phyloP scores from a whole-genome alignment of 2,113 vertebrate genomes.

The Colius striatus region DNA sequence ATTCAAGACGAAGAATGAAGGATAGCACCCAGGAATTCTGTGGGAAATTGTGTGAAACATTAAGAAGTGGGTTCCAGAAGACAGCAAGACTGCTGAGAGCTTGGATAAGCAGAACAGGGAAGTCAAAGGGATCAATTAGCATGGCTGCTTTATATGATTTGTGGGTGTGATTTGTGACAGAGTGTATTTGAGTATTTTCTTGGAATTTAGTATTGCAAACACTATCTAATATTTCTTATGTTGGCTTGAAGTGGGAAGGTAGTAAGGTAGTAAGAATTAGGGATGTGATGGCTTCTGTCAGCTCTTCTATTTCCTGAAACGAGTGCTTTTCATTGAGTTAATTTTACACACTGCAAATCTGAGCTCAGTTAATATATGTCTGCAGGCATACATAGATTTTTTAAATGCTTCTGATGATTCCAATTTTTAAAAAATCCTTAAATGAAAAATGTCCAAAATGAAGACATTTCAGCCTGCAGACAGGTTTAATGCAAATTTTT shows the following conservation, averaged over 20 bases:
- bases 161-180: background rate
- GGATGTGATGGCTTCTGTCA: background rate
- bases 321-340: background rate
- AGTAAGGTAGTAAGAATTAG: background rate
- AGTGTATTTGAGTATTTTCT: background rate
- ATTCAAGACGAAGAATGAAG: background rate
- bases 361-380: background rate
- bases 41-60: background rate
- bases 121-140: background rate
- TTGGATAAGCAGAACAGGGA: background rate
- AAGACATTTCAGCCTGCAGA: background rate
- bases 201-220: background rate
- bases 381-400: background rate
- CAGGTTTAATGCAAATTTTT: background rate
- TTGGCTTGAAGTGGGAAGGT: background rate
- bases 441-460: background rate
- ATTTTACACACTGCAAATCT: background rate
- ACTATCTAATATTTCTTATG: background rate
- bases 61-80: background rate
- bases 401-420: background rate
- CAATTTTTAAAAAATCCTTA: background rate
- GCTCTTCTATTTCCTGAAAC: slow-evolving; percentile 7
- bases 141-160: background rate
- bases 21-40: background rate
- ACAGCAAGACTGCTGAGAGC: background rate